These are phyloP conservation scores for Lateolabrax maculatus DNA, from an alignment of 2,797 vertebrate genomes.

Conservation along the genomic window DNA sequence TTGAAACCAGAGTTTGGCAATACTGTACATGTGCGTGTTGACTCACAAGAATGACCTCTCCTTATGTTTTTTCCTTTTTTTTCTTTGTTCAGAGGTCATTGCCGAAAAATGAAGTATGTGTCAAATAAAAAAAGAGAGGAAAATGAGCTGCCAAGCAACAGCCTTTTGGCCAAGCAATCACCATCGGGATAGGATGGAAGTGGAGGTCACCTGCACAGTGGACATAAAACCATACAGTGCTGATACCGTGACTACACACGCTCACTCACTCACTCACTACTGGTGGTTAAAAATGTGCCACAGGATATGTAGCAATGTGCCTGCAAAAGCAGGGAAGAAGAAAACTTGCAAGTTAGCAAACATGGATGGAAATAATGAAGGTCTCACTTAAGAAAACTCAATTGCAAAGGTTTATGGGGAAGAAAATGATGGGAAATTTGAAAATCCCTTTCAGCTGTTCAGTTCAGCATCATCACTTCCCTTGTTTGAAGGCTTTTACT, in stretches of 20 bases:
- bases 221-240: constrained; percentile 3
- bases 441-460: background rate
- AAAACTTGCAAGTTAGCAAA: too few species aligned
- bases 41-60: constrained; percentile 21
- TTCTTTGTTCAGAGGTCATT: constrained; percentile 36
- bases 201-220: constrained; percentile 40
- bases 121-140: constrained; percentile 61
- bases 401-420: background rate
- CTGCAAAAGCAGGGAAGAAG: too few species aligned
- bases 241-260: background rate
- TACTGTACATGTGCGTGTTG: background rate
- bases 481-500: background rate
- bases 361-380: background rate
- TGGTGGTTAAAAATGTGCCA: too few species aligned
- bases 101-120: constrained; percentile 29
- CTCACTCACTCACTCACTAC: background rate
- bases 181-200: constrained; percentile 58
- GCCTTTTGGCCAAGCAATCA: constrained; percentile 68
- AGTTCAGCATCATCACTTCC: background rate
- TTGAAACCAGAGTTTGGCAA: background rate
- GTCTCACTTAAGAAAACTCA: too few species aligned
- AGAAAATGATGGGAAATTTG: background rate
- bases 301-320: too few species aligned
- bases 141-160: constrained; percentile 71
- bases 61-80: constrained; percentile 5